Evolutionary conservation across 1,140 invertebrate genomes (phyloP), one percentile per base, ranked within the genome.

Genomic region (Chironomus striatipennis): DNA sequence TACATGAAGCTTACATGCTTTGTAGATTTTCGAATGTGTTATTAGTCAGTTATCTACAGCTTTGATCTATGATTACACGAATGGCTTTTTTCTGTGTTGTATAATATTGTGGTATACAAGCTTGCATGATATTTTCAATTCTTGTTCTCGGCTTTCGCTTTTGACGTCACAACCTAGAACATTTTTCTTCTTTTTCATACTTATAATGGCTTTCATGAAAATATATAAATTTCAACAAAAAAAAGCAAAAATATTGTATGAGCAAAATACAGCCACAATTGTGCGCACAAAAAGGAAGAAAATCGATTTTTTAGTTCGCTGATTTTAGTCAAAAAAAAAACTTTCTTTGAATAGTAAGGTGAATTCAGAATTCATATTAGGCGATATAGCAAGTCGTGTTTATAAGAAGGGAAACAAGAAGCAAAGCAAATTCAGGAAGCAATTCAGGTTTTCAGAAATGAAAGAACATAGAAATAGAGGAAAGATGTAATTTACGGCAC

Each of bases 401-500:
- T n/a, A 15, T 12, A 57, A 57, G 47, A 57, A 57, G 47, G 12
- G 47, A 57, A 57, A 57, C n/a, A 57, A 57, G 12, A 57, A 57
- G 12, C 5, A 12, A 34, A 34, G 24, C 24, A 34, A 34, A 34
- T 34, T 5, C 47, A 57, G 47, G 47, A 57, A 57, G 47, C n/a
- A 57, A 57, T 57, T 57, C 47, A n/a, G 47, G 47, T 57, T 57
- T 57, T 57, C 47, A n/a, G 5, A 34, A 34, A 57, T n/a, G 47
- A 57, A 57, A 15, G 47, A 57, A 57, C 24, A 34, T 34, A 34
- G 24, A 34, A 34, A 34, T 34, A 34, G n/a, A 57, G 12, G 47
- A 57, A 57, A 57, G 47, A 57, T 57, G 47, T 57, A 57, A 57
- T 57, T 57, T 57, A 57, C 47, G 47, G 47, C 47, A 57, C 47